These are phyloP conservation scores for Eupithecia exiguata DNA, from an alignment of 2,888 invertebrate species.

Conservation along the genomic window DNA sequence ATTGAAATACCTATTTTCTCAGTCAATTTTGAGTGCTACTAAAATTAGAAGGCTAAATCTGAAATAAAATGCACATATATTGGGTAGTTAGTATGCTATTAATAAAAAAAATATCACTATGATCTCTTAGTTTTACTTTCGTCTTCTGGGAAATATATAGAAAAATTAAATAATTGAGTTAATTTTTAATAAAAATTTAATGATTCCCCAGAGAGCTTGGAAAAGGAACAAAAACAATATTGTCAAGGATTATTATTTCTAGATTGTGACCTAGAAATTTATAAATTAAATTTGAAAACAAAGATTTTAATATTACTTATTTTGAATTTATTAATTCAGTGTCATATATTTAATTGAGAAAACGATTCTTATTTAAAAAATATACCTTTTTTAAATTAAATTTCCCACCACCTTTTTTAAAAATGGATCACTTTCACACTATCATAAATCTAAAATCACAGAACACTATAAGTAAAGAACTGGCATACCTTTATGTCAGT, in stretches of 20 bases:
- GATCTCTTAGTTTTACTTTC: no score
- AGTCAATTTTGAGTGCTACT: no score
- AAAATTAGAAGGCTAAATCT: no score
- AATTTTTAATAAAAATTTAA: no score
- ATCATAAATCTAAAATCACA: slow-evolving; percentile 15
- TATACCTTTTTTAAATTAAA: slow-evolving; percentile 1
- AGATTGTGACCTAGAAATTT: not conserved
- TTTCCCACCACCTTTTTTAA: slow-evolving; percentile 5
- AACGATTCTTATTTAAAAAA: not conserved
- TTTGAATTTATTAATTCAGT: not conserved
- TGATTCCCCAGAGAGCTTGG: not conserved
- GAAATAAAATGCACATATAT: no score
- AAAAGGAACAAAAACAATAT: not conserved
- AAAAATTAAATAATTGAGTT: no score
- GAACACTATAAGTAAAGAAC: slow-evolving; percentile 22
- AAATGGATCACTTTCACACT: slow-evolving; percentile 12
- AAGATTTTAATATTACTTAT: not conserved
- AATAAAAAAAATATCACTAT: no score
- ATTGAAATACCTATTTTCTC: no score
- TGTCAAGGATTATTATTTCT: not conserved
- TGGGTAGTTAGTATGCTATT: no score
- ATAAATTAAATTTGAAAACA: not conserved
- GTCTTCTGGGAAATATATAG: no score
- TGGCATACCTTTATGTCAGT: slow-evolving; percentile 29
- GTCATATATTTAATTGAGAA: not conserved